phyloP scores from a whole-genome alignment of 2,797 vertebrate genomes.

The Menidia menidia region DNA sequence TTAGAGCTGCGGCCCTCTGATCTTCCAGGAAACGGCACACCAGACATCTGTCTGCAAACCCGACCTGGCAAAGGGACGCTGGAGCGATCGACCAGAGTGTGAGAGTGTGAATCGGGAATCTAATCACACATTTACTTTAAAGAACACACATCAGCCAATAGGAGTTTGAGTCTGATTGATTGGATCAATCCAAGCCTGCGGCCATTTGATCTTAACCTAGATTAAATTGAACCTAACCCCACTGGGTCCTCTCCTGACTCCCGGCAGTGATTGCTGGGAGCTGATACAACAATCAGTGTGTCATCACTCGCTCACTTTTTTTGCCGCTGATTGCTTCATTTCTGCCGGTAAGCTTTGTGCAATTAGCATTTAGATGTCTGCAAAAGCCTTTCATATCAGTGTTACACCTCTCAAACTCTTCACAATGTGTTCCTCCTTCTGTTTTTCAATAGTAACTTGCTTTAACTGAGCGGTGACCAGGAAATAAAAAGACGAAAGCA shows the following conservation, averaged over 20 bases:
- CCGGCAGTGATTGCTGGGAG: slow-evolving; percentile 18
- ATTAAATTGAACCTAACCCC: not conserved
- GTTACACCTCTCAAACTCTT: not conserved
- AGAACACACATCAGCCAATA: not conserved
- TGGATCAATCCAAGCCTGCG: not conserved
- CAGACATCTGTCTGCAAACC: too few relatives aligned
- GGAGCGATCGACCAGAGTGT: too few relatives aligned
- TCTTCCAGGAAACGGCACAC: too few relatives aligned
- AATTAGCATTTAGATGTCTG: slow-evolving; percentile 8
- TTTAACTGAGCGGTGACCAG: not conserved
- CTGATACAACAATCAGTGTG: slow-evolving; percentile 36
- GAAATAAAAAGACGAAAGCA: not conserved
- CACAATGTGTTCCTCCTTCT: not conserved
- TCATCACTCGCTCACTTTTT: slow-evolving; percentile 14
- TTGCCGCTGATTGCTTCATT: slow-evolving; percentile 13
- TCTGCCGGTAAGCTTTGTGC: not conserved
- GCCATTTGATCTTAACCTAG: not conserved
- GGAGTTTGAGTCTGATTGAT: not conserved
- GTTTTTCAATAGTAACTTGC: not conserved
- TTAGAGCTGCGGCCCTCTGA: too few relatives aligned
- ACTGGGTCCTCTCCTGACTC: not conserved
- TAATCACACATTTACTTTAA: not conserved
- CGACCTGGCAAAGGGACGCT: too few relatives aligned
- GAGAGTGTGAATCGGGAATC: not conserved
- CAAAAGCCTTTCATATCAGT: not conserved